Percentiles rank a stretch among this genome's conserved stretches.
Evolutionary conservation across 2,797 vertebrate genomes (phyloP).

Genomic region (Monodelphis domestica): DNA sequence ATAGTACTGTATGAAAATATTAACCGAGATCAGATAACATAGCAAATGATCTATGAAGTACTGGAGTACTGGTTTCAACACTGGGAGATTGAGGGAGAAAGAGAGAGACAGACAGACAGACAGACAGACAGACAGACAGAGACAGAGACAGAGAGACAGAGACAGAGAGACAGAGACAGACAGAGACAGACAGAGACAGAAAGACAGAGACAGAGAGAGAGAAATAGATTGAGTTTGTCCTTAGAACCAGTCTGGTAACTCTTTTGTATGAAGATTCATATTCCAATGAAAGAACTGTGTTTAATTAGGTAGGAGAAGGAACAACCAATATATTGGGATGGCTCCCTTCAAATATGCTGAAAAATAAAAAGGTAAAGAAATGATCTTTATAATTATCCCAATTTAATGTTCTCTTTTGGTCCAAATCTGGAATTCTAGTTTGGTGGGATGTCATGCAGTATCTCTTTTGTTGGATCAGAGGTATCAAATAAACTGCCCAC

Average conservation of each 20-base stretch:
- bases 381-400: neutral
- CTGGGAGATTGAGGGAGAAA: conserved; percentile 1
- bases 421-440: neutral
- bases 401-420: neutral
- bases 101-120: conserved; percentile 1
- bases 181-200: neutral
- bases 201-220: neutral
- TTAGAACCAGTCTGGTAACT: neutral
- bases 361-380: neutral
- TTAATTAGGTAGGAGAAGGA: neutral
- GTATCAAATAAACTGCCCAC: neutral
- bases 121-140: neutral
- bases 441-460: neutral
- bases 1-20: neutral
- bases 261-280: neutral
- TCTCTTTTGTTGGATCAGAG: neutral
- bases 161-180: neutral
- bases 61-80: neutral
- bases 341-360: neutral
- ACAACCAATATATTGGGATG: neutral
- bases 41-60: conserved; percentile 3
- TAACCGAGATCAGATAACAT: neutral
- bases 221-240: neutral
- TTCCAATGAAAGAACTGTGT: conserved; percentile 17
- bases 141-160: neutral